phyloP scores from a whole-genome alignment of 1,140 invertebrate species.

The Drosophila equinoxialis region DNA sequence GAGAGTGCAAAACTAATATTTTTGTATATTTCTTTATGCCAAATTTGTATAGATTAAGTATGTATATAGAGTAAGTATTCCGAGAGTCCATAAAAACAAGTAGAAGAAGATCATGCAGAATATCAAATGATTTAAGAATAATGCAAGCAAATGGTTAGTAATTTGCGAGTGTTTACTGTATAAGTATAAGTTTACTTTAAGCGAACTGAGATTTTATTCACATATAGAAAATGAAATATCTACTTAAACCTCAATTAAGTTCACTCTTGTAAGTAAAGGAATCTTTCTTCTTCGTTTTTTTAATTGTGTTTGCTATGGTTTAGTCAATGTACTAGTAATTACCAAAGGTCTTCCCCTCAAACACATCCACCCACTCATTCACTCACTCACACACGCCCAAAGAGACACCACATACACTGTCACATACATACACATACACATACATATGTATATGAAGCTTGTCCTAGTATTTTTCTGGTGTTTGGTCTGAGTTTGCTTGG shows the following conservation, averaged over 20 bases:
- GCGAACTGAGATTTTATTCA: background rate
- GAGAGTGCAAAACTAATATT: no score
- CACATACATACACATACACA: background rate
- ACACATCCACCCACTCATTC: constrained; percentile 10
- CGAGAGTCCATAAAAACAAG: no score
- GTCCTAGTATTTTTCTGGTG: constrained; percentile 28
- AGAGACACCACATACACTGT: background rate
- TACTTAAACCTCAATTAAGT: constrained; percentile 42
- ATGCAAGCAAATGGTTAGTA: no score
- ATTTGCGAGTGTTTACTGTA: no score
- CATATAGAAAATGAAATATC: constrained; percentile 13
- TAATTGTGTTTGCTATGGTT: constrained; percentile 41
- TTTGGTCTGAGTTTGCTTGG: constrained; percentile 25
- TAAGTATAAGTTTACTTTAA: no score
- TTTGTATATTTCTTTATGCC: no score
- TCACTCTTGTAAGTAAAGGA: constrained; percentile 17
- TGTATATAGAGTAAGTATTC: no score
- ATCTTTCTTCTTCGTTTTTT: constrained; percentile 26
- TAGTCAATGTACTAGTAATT: constrained; percentile 51
- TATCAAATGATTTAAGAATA: no score
- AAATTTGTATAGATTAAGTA: no score
- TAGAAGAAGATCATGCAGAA: no score
- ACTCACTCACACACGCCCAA: constrained; percentile 13
- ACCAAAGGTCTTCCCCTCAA: constrained; percentile 39
- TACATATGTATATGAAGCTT: background rate